A percentile compares a stretch with the other conserved stretches of the same genome.
phyloP scores from a whole-genome alignment of 2,113 vertebrate genomes.

The Xiphophorus hellerii region DNA sequence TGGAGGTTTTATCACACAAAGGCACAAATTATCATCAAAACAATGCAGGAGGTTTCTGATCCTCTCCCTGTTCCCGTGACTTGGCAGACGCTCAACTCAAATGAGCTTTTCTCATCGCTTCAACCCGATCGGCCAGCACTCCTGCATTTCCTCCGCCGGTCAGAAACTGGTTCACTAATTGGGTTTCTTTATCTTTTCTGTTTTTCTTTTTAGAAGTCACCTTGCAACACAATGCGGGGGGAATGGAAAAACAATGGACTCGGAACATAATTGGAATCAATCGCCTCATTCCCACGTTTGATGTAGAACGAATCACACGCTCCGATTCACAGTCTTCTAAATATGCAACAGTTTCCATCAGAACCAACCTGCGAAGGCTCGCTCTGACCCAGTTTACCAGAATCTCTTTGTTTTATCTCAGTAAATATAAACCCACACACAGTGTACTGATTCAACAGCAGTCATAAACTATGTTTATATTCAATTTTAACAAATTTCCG shows the following conservation, averaged over 20 bases:
- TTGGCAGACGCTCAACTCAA: slow-evolving; percentile 58
- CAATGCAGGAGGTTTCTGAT: slow-evolving; percentile 13
- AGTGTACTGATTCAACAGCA: background rate
- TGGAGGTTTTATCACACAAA: background rate
- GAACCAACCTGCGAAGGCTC: slow-evolving; percentile 28
- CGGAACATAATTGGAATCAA: slow-evolving; percentile 63
- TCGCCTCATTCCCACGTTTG: slow-evolving; percentile 70
- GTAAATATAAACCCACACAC: slow-evolving; percentile 1
- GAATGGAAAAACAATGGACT: slow-evolving; percentile 58
- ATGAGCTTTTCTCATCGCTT: slow-evolving; percentile 65
- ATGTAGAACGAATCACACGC: slow-evolving; percentile 51
- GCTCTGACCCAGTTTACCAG: slow-evolving; percentile 60
- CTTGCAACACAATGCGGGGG: slow-evolving; percentile 17
- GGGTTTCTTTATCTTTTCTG: slow-evolving; percentile 6
- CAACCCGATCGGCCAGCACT: slow-evolving; percentile 17
- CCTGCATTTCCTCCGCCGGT: slow-evolving; percentile 5
- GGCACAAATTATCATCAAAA: background rate
- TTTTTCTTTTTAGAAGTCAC: slow-evolving; percentile 43
- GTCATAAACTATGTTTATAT: background rate
- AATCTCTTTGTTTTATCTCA: slow-evolving; percentile 45
- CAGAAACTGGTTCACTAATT: slow-evolving; percentile 49
- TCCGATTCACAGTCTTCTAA: slow-evolving; percentile 58
- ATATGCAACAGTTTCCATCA: slow-evolving; percentile 23
- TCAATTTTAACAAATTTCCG: background rate
- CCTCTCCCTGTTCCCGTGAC: slow-evolving; percentile 59